Evolutionary conservation across 2,797 vertebrate species (phyloP).

Genomic region (Pseudomugil gertrudae): DNA sequence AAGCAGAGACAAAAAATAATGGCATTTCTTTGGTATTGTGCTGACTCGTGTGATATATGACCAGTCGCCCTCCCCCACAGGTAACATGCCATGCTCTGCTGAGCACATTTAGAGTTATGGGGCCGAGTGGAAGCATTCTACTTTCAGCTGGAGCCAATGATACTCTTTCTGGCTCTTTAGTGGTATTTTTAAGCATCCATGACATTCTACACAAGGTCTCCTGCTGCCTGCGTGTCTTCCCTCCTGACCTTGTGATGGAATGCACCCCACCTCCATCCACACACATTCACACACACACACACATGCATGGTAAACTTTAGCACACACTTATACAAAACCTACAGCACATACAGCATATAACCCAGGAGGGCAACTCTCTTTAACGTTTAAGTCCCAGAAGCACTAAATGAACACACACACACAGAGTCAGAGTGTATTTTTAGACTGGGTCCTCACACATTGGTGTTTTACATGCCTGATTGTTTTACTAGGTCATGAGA

Average conservation of each 20-base stretch:
- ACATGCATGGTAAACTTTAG: slow-evolving; percentile 12
- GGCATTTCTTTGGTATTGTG: slow-evolving; percentile 48
- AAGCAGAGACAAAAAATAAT: slow-evolving; percentile 57
- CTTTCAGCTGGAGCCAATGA: background rate
- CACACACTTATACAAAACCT: slow-evolving; percentile 1
- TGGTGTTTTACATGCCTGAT: slow-evolving; percentile 71
- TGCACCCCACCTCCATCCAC: background rate
- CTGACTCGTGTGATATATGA: slow-evolving; percentile 68
- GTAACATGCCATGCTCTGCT: slow-evolving; percentile 32
- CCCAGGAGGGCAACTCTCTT: background rate
- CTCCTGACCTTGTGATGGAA: slow-evolving; percentile 39
- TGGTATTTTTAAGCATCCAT: slow-evolving; percentile 63
- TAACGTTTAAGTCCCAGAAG: slow-evolving; percentile 12
- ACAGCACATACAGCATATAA: slow-evolving; percentile 6
- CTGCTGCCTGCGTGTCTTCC: slow-evolving; percentile 34
- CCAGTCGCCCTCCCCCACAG: slow-evolving; percentile 49
- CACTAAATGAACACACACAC: slow-evolving; percentile 3
- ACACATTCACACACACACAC: background rate
- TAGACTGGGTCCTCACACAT: slow-evolving; percentile 53
- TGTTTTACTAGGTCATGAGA: slow-evolving; percentile 79
- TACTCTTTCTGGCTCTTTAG: slow-evolving; percentile 46
- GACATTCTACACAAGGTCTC: slow-evolving; percentile 59
- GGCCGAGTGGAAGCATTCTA: slow-evolving; percentile 27
- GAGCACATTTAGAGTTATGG: slow-evolving; percentile 37
- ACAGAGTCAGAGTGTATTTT: slow-evolving; percentile 51